A percentile compares a stretch with the other conserved stretches of the same genome.
phyloP scores from a whole-genome alignment of 2,113 vertebrate species.

The Mormoops blainvillei region DNA sequence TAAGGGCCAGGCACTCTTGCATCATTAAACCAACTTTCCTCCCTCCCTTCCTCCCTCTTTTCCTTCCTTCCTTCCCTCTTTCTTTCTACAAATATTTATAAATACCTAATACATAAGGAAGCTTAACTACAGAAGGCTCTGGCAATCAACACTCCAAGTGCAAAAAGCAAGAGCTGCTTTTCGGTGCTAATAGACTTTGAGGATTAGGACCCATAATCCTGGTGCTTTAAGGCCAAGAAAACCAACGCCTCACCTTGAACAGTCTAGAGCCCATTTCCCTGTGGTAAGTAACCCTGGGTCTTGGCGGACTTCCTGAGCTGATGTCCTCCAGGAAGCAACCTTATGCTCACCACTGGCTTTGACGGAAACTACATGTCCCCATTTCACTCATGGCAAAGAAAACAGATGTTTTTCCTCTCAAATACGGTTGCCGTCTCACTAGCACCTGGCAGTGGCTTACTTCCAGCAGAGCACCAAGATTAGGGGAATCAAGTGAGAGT shows the following conservation, averaged over 20 bases:
- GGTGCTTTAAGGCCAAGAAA: background rate
- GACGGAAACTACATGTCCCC: background rate
- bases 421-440: background rate
- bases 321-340: background rate
- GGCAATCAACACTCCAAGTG: background rate
- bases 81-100: constrained; percentile 33
- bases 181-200: constrained; percentile 14
- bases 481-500: background rate
- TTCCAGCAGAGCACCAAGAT: background rate
- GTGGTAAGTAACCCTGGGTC: background rate
- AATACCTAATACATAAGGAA: constrained; percentile 28
- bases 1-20: background rate
- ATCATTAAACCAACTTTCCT: background rate
- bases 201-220: constrained; percentile 1
- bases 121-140: constrained; percentile 6
- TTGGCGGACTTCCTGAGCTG: background rate
- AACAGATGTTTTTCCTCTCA: background rate
- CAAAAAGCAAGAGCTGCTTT: constrained; percentile 40
- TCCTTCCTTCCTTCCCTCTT: background rate
- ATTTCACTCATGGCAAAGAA: background rate
- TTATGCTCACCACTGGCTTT: background rate
- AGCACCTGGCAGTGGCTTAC: background rate
- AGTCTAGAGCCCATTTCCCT: background rate
- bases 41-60: background rate
- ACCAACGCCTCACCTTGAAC: background rate